Conservation (phyloP, 2,113 vertebrate species). For the Dendropsophus ebraccatus region DNA sequence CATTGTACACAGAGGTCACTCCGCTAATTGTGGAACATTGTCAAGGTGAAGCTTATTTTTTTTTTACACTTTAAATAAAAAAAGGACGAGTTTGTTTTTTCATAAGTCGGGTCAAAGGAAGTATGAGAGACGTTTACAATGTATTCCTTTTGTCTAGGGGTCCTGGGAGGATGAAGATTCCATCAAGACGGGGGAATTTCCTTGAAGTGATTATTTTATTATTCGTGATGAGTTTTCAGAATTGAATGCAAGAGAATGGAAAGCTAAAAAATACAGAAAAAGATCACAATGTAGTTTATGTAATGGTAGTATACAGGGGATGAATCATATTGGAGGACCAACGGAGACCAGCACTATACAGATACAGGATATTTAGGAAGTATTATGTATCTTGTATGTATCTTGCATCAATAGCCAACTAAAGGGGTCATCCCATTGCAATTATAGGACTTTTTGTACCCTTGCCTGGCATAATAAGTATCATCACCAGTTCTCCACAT, state of each 20-base stretch:
- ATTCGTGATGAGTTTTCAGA: neutral
- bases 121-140: neutral
- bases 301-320: neutral
- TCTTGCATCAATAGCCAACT: no score
- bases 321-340: no score
- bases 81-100: neutral
- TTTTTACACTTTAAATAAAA: neutral
- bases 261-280: neutral
- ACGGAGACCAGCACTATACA: no score
- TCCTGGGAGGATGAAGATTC: neutral
- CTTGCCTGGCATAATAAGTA: no score
- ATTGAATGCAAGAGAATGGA: neutral
- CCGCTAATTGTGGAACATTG: neutral
- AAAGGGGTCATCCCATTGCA: no score
- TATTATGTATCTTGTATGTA: no score
- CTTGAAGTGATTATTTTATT: neutral
- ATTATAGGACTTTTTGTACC: no score
- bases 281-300: no score
- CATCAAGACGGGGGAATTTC: neutral
- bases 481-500: no score
- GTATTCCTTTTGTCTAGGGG: neutral
- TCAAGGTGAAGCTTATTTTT: slow-evolving; percentile 16
- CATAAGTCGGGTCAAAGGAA: neutral
- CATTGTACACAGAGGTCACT: neutral
- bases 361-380: no score